Conservation (phyloP, 1,140 invertebrate genomes). For the Ooceraea biroi region DNA sequence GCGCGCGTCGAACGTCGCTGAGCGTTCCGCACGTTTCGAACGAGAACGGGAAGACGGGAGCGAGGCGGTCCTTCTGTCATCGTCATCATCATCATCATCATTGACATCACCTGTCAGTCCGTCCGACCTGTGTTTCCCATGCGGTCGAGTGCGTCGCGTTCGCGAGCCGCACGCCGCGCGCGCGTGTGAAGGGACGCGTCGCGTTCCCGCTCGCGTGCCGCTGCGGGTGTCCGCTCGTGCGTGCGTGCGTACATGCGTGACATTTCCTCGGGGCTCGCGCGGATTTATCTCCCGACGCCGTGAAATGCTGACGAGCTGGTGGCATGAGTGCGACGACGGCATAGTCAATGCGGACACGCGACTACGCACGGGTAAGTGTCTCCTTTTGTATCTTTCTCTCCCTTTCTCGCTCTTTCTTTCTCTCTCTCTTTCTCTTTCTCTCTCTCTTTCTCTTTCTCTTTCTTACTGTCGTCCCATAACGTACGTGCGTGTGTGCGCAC, state of each 20-base stretch:
- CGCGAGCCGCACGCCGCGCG: slow-evolving; percentile 14
- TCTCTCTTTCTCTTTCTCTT: neutral
- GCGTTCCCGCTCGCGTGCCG: neutral
- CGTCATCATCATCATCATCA: neutral
- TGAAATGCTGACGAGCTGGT: slow-evolving; percentile 83
- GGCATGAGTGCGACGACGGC: slow-evolving; percentile 74
- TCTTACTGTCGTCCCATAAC: neutral
- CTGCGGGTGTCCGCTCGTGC: neutral
- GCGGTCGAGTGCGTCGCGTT: slow-evolving; percentile 13
- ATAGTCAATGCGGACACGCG: slow-evolving; percentile 77
- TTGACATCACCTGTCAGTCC: neutral
- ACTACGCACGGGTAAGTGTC: slow-evolving; percentile 76
- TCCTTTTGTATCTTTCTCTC: neutral
- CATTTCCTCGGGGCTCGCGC: slow-evolving; percentile 61
- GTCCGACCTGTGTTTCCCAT: slow-evolving; percentile 1
- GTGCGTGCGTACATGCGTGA: slow-evolving; percentile 54
- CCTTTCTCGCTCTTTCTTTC: neutral
- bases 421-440: neutral
- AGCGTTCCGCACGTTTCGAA: neutral
- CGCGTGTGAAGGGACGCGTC: slow-evolving; percentile 34
- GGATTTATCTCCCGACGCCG: slow-evolving; percentile 71
- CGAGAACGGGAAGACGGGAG: neutral
- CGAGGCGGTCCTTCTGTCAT: neutral
- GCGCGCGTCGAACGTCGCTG: neutral
- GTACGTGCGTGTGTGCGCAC: neutral